Conservation (phyloP, 1,140 invertebrate genomes). For the Agraylea sexmaculata region DNA sequence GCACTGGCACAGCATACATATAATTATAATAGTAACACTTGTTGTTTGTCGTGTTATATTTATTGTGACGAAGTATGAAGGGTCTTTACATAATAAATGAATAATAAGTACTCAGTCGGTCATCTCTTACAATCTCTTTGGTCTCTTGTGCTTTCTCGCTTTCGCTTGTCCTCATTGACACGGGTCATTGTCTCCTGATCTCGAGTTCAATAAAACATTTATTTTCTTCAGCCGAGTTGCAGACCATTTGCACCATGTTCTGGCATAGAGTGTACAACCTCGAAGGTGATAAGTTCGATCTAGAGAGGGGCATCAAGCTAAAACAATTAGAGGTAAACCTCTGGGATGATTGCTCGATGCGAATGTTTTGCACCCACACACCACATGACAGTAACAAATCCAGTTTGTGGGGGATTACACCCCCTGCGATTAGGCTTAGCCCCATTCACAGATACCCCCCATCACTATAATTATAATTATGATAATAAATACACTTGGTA, state of each 20-base stretch:
- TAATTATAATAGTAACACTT: too few relatives aligned
- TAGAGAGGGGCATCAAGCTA: slow-evolving; percentile 89
- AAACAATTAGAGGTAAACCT: slow-evolving; percentile 90
- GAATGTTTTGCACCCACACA: slow-evolving; percentile 20
- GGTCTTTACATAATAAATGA: too few relatives aligned
- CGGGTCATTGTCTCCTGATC: slow-evolving; percentile 21
- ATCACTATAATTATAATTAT: background rate
- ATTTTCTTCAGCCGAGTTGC: slow-evolving; percentile 81
- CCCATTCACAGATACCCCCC: background rate
- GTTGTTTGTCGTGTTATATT: too few relatives aligned
- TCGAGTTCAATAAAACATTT: slow-evolving; percentile 19
- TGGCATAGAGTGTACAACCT: slow-evolving; percentile 81
- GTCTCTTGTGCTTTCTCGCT: too few relatives aligned
- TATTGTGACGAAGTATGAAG: too few relatives aligned
- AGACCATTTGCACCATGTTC: slow-evolving; percentile 91
- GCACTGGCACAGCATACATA: too few relatives aligned
- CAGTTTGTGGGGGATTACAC: slow-evolving; percentile 16
- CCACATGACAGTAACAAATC: slow-evolving; percentile 24
- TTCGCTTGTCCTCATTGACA: slow-evolving; percentile 21
- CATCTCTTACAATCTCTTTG: too few relatives aligned
- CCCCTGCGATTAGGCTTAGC: background rate
- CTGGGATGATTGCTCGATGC: slow-evolving; percentile 19
- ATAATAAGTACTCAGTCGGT: too few relatives aligned
- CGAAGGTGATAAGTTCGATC: slow-evolving; percentile 97
- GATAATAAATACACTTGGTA: too few relatives aligned